Evolutionary conservation across 2,113 vertebrate genomes (phyloP).

Genomic region (Pristiophorus japonicus): DNA sequence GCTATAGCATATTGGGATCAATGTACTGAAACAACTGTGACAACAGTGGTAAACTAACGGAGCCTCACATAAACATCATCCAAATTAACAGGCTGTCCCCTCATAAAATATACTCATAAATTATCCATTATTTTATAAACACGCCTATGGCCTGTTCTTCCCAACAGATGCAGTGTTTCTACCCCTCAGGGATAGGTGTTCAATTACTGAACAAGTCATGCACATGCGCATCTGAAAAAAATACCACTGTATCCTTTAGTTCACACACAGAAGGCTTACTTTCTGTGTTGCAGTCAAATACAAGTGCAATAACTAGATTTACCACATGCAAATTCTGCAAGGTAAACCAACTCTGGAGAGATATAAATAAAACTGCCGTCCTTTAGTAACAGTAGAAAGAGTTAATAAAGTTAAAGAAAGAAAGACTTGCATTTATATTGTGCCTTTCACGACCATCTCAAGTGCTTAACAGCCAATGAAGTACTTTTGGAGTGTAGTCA

Average conservation of each 20-base stretch:
- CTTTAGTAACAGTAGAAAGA: neutral
- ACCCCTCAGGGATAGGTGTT: neutral
- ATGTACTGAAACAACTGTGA: neutral
- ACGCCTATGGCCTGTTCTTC: neutral
- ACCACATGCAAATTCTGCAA: neutral
- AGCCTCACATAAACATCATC: neutral
- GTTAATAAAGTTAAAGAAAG: conserved; percentile 3
- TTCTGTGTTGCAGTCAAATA: neutral
- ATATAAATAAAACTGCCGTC: neutral
- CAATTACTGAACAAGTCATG: neutral
- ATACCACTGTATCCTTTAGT: neutral
- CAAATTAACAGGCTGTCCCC: neutral
- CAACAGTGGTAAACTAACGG: neutral
- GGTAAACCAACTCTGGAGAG: neutral
- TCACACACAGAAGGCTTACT: neutral
- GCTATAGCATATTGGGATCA: neutral
- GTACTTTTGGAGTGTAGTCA: too few relatives aligned
- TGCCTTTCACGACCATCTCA: too few relatives aligned
- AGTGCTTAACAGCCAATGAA: too few relatives aligned
- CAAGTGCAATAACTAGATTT: too few relatives aligned
- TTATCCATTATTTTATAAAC: neutral
- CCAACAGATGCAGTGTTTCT: neutral
- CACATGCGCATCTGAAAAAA: neutral
- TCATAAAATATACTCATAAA: neutral
- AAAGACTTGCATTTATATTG: too few relatives aligned